Base-by-base conservation (phyloP, 2,113 vertebrate genomes). In the Stomatorhinus ivindoensis region DNA sequence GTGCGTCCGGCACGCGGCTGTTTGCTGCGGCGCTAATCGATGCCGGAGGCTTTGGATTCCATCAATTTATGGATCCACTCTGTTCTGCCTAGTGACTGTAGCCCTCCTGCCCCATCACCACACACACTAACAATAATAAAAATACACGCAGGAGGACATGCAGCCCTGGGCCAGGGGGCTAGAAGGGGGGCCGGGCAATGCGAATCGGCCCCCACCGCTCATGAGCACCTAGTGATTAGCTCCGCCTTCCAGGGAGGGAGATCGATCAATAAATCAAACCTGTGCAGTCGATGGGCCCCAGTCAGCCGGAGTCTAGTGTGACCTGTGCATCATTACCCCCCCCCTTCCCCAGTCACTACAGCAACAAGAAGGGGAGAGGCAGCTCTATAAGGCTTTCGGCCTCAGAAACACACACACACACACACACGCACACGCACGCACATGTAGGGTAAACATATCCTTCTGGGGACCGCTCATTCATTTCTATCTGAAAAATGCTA, bases 1-100 rank as follows among this genome's bases (percentile, higher is more conserved):
- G 98, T 3, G 97, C 97, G 97, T 98, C 98, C 97, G 96, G 97
- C 94, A 96, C 96, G 96, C 97, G 96, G 96, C 97, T 98, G 97
- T 99, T 98, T 98, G 98, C 98, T 98, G 97, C 97, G 99, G 98
- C 96, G 98, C 98, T 98, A 99, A 99, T 99, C 98, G 97, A 99
- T 99, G 98, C 97, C 97, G 97, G 97, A 98, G 98, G 98, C 97
- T 99, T 99, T 99, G 98, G 98, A 99, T 99, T 98, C 97, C 98
- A 99, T 99, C 98, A 99, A 99, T 99, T 96, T 99, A 99, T 99
- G 97, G 98, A 99, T 99, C 97, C 96, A 97, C 95, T 96, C 97
- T 97, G 97, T 96, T 97, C 97, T 98, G 98, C 98, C 97, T 97
- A 96, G 97, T 95, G 96, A 98, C 97, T 97, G 97, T 97, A 96